Base-by-base conservation (phyloP, 2,113 vertebrate species). In the Euleptes europaea region DNA sequence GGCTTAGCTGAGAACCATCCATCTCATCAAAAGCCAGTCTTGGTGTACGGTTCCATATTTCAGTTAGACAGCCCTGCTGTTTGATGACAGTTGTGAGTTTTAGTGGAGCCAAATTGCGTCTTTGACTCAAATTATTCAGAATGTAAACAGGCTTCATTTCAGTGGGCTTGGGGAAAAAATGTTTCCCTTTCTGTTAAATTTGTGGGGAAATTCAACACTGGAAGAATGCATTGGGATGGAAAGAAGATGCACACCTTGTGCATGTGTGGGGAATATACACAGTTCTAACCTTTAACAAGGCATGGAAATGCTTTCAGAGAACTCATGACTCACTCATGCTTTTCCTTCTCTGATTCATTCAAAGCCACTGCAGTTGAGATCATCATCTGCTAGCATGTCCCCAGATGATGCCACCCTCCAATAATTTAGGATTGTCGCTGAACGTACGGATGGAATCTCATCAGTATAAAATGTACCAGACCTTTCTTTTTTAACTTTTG, bases 1-100 rank as follows among this genome's bases (percentile, higher is more conserved):
- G 88, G 65, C 72, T 94, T 91, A 74, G 57, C 86, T 92, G 86
- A 88, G 86, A 94, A 82, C 72, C 86, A 90, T 92, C 92, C 31
- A 73, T 92, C 87, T 92, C 90, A 86, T 93, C 67, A 86, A 88
- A 91, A 92, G 77, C 47, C 80, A 65, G 69, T 86, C 49, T 83
- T 88, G 69, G 86, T 70, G 54, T 88, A 66, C 83, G 69, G 75
- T 88, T 92, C 90, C 78, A 44, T 92, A 87, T 88, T 95, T 94
- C 76, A 94, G 67, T 82, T 89, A 74, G 42, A 88, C 79, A 92
- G 51, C 63, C 78, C 40, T 86, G 42, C 40, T 88, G 67, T 35
- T 84, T 89, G 40, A 85, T 85, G 76, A 54, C 67, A 85, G 54
- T 79, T 70, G 69, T 79, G 84, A 38, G n/a, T n/a, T 51, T 63